These are phyloP conservation scores for Vireo altiloquus DNA, from an alignment of 2,113 vertebrate genomes.

Conservation along the genomic window DNA sequence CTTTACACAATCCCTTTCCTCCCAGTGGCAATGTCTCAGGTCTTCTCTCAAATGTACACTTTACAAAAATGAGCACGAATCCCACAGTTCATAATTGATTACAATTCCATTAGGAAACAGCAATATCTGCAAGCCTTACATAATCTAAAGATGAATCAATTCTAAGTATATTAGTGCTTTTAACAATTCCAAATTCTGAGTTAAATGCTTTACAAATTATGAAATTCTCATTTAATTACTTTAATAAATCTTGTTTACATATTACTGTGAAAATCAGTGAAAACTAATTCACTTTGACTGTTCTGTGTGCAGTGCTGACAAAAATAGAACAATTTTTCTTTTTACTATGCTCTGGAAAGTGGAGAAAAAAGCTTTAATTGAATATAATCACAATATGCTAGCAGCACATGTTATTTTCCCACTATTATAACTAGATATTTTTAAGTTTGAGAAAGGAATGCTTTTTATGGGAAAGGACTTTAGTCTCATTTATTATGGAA, in stretches of 20 bases:
- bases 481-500: neutral
- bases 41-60: neutral
- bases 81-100: constrained; percentile 3
- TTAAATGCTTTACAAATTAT: constrained; percentile 71
- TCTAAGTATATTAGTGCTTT: constrained; percentile 68
- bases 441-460: constrained; percentile 35
- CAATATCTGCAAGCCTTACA: constrained; percentile 3
- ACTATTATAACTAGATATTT: constrained; percentile 29
- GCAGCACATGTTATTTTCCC: constrained; percentile 29
- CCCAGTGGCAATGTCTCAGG: neutral
- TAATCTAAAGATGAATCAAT: constrained; percentile 56
- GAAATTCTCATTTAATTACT: constrained; percentile 74
- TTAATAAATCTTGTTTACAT: constrained; percentile 77
- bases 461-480: neutral
- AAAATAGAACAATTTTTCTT: constrained; percentile 60
- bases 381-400: constrained; percentile 49
- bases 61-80: neutral
- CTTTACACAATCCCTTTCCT: neutral
- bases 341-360: constrained; percentile 53
- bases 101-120: constrained; percentile 61
- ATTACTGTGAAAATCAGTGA: constrained; percentile 66
- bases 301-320: constrained; percentile 51
- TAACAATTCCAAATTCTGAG: constrained; percentile 66
- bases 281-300: constrained; percentile 70
- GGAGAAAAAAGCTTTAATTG: constrained; percentile 39